Evolutionary conservation across 2,113 vertebrate genomes (phyloP).

Genomic region (Xiphorhynchus elegans): DNA sequence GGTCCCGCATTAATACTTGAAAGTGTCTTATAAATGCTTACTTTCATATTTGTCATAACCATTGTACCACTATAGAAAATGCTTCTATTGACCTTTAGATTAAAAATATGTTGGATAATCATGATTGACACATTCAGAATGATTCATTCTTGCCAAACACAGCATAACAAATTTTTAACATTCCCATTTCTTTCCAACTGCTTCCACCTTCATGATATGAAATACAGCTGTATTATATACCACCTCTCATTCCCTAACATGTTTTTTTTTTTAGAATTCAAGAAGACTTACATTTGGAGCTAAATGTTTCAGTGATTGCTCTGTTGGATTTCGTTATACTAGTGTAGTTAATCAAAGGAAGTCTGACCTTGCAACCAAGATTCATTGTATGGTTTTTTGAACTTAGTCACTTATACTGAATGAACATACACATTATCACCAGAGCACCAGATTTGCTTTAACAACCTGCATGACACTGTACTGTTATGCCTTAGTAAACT

Average conservation of each 20-base stretch:
- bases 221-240: slow-evolving; percentile 77
- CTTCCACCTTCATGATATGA: slow-evolving; percentile 73
- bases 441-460: slow-evolving; percentile 68
- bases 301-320: slow-evolving; percentile 86
- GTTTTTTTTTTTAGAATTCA: slow-evolving; percentile 77
- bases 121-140: slow-evolving; percentile 79
- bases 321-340: slow-evolving; percentile 84
- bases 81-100: slow-evolving; percentile 80
- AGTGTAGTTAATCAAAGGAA: slow-evolving; percentile 83
- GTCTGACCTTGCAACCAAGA: slow-evolving; percentile 76
- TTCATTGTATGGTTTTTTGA: slow-evolving; percentile 78
- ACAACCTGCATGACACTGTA: slow-evolving; percentile 58
- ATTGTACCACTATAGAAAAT: slow-evolving; percentile 69
- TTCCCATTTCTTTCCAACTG: slow-evolving; percentile 70
- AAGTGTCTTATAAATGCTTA: slow-evolving; percentile 72
- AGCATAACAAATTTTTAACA: slow-evolving; percentile 78
- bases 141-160: slow-evolving; percentile 79
- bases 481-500: slow-evolving; percentile 69
- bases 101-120: slow-evolving; percentile 78
- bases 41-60: slow-evolving; percentile 71
- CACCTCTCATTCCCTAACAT: slow-evolving; percentile 71
- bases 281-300: slow-evolving; percentile 83
- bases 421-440: slow-evolving; percentile 79
- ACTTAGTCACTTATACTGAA: slow-evolving; percentile 78
- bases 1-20: slow-evolving; percentile 69